These are phyloP conservation scores for Poicephalus gulielmi DNA, from an alignment of 2,113 vertebrate species.

Conservation along the genomic window DNA sequence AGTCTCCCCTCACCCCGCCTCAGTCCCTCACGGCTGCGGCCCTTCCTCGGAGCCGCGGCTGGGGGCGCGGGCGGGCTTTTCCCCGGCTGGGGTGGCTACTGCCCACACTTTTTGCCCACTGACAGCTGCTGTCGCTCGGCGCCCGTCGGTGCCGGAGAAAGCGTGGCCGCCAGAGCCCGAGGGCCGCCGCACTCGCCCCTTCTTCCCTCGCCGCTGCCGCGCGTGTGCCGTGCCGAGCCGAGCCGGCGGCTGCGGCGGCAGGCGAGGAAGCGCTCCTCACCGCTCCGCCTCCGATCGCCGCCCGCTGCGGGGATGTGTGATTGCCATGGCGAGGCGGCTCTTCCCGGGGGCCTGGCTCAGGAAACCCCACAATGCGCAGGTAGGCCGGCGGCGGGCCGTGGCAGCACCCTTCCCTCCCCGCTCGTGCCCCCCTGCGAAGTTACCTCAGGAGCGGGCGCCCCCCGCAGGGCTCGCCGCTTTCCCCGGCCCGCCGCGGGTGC, in stretches of 20 bases:
- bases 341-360: conserved; percentile 85
- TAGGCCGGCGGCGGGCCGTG: conserved; percentile 70
- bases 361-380: conserved; percentile 84
- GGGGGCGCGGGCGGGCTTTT: neutral
- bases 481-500: neutral
- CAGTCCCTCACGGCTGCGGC: neutral
- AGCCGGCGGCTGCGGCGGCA: neutral
- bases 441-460: neutral
- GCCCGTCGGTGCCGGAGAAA: neutral
- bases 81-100: neutral
- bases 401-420: neutral
- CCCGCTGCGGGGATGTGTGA: conserved; percentile 83
- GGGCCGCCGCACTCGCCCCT: neutral
- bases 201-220: neutral
- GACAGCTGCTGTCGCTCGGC: neutral
- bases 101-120: neutral
- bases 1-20: neutral
- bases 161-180: neutral
- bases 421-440: neutral
- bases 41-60: neutral
- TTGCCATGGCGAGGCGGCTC: conserved; percentile 87
- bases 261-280: conserved; percentile 10
- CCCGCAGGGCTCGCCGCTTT: neutral
- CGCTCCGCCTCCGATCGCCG: conserved; percentile 48
- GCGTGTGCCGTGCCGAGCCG: neutral